phyloP scores from a whole-genome alignment of 64 coral and sea anemone species.

The Orbicella faveolata region DNA sequence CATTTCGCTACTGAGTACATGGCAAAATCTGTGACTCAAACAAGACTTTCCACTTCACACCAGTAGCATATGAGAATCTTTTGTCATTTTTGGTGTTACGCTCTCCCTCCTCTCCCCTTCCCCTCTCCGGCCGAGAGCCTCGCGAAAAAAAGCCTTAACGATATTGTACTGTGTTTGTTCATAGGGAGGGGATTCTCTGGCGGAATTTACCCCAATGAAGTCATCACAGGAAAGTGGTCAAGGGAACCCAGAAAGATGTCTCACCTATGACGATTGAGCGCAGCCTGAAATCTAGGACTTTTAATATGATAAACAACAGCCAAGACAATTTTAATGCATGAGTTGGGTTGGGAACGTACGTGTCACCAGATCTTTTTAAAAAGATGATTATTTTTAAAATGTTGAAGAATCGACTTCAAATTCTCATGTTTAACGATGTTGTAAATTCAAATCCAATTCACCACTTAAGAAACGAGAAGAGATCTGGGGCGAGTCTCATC shows the following conservation, averaged over 20 bases:
- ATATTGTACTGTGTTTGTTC: neutral
- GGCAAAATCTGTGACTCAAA: too few species aligned
- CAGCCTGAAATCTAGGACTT: neutral
- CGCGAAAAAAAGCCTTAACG: neutral
- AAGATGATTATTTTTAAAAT: too few species aligned
- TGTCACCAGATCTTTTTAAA: too few species aligned
- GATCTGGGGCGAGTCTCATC: too few species aligned
- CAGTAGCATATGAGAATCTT: neutral
- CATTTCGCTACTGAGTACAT: too few species aligned
- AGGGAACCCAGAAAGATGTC: neutral
- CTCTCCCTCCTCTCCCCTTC: neutral
- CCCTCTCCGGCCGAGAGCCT: neutral
- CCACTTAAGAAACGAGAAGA: too few species aligned
- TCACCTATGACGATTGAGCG: slow-evolving; percentile 16
- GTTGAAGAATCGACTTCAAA: too few species aligned
- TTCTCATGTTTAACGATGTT: too few species aligned
- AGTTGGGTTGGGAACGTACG: too few species aligned
- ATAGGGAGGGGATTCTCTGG: slow-evolving; percentile 46
- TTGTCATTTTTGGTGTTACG: neutral
- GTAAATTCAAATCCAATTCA: too few species aligned
- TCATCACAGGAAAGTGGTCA: neutral
- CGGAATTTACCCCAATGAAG: slow-evolving; percentile 64
- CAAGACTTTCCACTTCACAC: neutral
- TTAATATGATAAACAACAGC: too few species aligned
- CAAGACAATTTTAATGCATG: too few species aligned